Base-by-base conservation (phyloP, 2,888 invertebrate genomes). In the Lasioglossum oenotherae region DNA sequence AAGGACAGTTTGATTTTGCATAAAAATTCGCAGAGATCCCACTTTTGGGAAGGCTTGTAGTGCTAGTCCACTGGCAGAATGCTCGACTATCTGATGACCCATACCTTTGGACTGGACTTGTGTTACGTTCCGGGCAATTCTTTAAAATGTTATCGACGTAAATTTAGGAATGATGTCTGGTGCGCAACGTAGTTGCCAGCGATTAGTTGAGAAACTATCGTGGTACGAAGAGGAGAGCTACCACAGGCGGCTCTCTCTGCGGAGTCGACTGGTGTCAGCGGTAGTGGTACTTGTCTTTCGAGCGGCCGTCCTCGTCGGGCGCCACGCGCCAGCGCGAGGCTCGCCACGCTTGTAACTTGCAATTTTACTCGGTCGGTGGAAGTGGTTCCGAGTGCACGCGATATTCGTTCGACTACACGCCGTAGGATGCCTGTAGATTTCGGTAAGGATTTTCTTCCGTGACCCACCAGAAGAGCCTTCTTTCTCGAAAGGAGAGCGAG, bases 341-440 rank as follows among this genome's bases (percentile, higher is more conserved):
- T 53, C 53, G 8, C 53, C 53, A 23, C 53, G 49, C 19, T 49
- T 49, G 6, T 53, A 53, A 67, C 35, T 35, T 35, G 67, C 35
- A 67, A 67, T 8, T 80, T 82, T 88, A 82, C 72, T 81, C 76
- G 57, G 71, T 67, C 76, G 57, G 72, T 82, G 71, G 74, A 78
- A 79, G 77, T 73, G 76, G 84, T 60, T 71, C 57, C 49, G 72
- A 5, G 80, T 74, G 27, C 80, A 67, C 83, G 75, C 41, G 31
- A n/a, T 23, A 49, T 3, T 19, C 27, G 14, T n/a, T 16, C 41
- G 0, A 67, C 35, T 23, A 19, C 35, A 60, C 60, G 19, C 27
- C 6, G 75, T 67, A 74, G 69, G 77, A 88, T 88, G 88, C 64
- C 74, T 38, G 74, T 79, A 57, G 81, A 79, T 31, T 72, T 71